Percentiles rank a stretch among this genome's conserved stretches.
These are phyloP conservation scores for Sarcophaga caerulescens DNA, from an alignment of 2,888 invertebrate species.

Conservation along the genomic window DNA sequence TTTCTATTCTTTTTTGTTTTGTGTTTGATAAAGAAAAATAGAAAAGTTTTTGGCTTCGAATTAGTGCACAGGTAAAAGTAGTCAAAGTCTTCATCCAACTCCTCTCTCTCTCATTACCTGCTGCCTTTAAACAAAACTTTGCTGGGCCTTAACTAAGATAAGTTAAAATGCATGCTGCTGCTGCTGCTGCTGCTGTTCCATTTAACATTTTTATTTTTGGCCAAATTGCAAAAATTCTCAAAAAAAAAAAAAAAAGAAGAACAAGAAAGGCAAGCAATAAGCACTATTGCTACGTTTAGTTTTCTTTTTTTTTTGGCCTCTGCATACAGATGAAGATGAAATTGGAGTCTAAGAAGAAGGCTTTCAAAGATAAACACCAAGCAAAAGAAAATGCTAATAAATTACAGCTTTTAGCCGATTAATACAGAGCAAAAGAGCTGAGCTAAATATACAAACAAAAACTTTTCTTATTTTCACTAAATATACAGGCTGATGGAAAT, in stretches of 20 bases:
- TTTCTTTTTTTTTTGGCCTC: conserved; percentile 18
- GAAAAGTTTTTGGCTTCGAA: conserved; percentile 66
- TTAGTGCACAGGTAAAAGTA: conserved; percentile 65
- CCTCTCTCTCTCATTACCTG: background rate
- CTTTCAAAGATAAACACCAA: conserved; percentile 67
- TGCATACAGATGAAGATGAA: conserved; percentile 56
- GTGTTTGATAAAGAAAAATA: conserved; percentile 52
- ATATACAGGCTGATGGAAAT: conserved; percentile 37
- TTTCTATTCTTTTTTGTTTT: conserved; percentile 10
- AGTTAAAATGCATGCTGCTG: background rate
- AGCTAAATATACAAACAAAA: conserved; percentile 55
- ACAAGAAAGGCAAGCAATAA: conserved; percentile 31
- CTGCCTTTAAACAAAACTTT: conserved; percentile 51
- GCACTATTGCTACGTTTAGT: conserved; percentile 54
- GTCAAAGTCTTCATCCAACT: conserved; percentile 42
- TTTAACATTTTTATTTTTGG: conserved; percentile 53
- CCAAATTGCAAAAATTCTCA: conserved; percentile 65
- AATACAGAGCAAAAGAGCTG: conserved; percentile 60
- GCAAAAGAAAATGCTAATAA: conserved; percentile 66
- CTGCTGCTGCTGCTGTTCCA: conserved; percentile 4
- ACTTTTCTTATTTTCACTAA: conserved; percentile 5
- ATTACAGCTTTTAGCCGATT: conserved; percentile 69
- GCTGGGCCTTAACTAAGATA: no score
- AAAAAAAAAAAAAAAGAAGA: no score
- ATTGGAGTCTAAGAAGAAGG: conserved; percentile 45